Evolutionary conservation across 2,113 vertebrate genomes (phyloP).

Genomic region (Alectura lathami): DNA sequence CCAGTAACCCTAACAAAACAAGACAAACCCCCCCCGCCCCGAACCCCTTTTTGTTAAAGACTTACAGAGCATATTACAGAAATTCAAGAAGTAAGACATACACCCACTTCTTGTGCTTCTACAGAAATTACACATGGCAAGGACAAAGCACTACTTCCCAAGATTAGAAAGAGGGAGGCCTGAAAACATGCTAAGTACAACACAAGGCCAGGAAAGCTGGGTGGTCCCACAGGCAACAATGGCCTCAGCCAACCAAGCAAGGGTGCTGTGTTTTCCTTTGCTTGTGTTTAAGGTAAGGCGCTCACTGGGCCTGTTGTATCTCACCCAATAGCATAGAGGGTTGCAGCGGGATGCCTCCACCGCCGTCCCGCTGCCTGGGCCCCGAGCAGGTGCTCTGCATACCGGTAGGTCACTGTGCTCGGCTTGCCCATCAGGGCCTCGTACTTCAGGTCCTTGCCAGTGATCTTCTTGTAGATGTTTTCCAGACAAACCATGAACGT

Average conservation of each 20-base stretch:
- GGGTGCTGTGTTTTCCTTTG: neutral
- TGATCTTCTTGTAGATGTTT: conserved; percentile 89
- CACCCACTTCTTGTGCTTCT: neutral
- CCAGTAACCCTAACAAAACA: neutral
- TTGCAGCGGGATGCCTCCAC: conserved; percentile 76
- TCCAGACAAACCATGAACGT: conserved; percentile 90
- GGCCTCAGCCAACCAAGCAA: neutral
- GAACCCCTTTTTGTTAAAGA: neutral
- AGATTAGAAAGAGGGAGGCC: neutral
- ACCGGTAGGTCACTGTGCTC: conserved; percentile 87
- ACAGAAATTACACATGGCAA: neutral
- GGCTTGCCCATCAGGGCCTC: conserved; percentile 87
- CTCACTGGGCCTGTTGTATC: neutral
- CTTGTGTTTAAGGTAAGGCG: neutral
- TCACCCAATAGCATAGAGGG: conserved; percentile 88
- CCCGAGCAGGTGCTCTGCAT: conserved; percentile 85
- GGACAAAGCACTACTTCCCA: neutral
- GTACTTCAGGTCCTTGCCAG: conserved; percentile 85
- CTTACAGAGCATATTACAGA: neutral
- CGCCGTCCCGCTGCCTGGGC: conserved; percentile 76
- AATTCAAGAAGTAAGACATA: neutral
- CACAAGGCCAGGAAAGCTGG: fast-evolving
- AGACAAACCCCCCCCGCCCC: neutral
- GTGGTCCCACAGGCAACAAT: neutral
- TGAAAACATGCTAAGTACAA: fast-evolving